Evolutionary conservation across 2,797 vertebrate species (phyloP), one percentile per base, ranked within the genome.

Genomic region (Melanogrammus aeglefinus): DNA sequence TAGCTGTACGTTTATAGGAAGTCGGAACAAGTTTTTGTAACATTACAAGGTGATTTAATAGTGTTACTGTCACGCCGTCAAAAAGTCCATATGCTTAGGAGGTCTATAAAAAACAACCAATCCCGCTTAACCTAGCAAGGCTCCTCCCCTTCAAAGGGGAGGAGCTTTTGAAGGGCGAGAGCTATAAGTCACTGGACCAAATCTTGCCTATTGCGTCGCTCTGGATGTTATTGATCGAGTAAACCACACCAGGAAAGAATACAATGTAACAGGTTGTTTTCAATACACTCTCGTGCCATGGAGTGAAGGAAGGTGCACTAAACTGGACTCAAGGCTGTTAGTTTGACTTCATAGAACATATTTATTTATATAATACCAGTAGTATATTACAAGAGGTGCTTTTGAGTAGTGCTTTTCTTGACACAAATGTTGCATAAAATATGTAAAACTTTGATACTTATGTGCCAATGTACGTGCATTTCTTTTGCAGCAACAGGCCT

Each of bases 391-490:
- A 77, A 88, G 12, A 21, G 21, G 33, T 0, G 75, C 16, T 78
- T 81, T 75, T 72, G 70, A 74, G 63, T 33, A 75, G 73, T 66
- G 36, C 74, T 57, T 66, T 72, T 16, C 29, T 72, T 72, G 29
- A 72, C 70, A 72, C 70, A 72, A 33, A 33, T 72, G 31, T 72
- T 29, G 70, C 7, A 33, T 31, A 72, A 33, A 21, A 33, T 66
- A 66, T 66, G n/a, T 24, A 66, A 24, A 57, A 27, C n/a, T 66
- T n/a, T 57, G 63, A 66, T 24, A 66, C 63, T n/a, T 27, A 12
- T 27, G 63, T n/a, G 51, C 47, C 6, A 18, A 57, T 57, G 18
- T 21, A 21, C 47, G 5, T 21, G 47, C 18, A 18, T 57, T 18
- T 21, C 16, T 57, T 21, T 57, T 21, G 47, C 6, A 21, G 21